Evolutionary conservation across 2,113 vertebrate species (phyloP), one percentile per base, ranked within the genome.

Genomic region (Tonatia bakeri): DNA sequence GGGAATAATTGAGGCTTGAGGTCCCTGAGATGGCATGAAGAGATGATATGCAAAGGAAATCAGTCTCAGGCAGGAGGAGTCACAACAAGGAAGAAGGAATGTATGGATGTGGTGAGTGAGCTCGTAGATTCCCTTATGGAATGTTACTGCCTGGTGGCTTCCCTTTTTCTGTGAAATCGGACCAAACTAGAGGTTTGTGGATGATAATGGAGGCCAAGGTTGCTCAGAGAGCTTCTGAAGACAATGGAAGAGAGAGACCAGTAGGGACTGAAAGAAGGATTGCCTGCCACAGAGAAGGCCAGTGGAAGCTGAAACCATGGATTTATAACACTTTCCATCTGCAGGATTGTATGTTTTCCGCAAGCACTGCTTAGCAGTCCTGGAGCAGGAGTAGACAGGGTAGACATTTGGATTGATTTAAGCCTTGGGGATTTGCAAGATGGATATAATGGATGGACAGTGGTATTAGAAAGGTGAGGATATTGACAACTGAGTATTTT

Each of bases 351-450:
- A 5, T 93, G 56, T 88, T 96, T 91, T 91, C n/a, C 40, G 43
- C 22, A 91, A 92, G 50, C 20, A 64, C 36, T 43, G 3, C 14
- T 87, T 91, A 64, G 65, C 2, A 1, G 45, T 93, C 17, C 56
- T 87, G 31, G 69, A 43, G 38, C 47, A 79, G 12, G 56, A 65
- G 43, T 40, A 82, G 54, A 84, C 93, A 87, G 16, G 4, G 16
- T 94, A 52, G n/a, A 67, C 24, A 92, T 50, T 56, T 87, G 33
- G 12, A 83, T 75, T 94, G 64, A 45, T 75, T 83, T 33, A 64
- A 90, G 43, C 38, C 36, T 94, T 91, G 38, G 33, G 7, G 52
- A 94, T 95, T 94, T 95, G 28, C 47, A 80, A 73, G 85, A n/a
- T 56, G 54, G 43, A 52, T 65, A 28, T 64, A 13, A 83, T 87